These are phyloP conservation scores for Philereme transversata DNA, from an alignment of 2,888 invertebrate genomes.

Conservation along the genomic window DNA sequence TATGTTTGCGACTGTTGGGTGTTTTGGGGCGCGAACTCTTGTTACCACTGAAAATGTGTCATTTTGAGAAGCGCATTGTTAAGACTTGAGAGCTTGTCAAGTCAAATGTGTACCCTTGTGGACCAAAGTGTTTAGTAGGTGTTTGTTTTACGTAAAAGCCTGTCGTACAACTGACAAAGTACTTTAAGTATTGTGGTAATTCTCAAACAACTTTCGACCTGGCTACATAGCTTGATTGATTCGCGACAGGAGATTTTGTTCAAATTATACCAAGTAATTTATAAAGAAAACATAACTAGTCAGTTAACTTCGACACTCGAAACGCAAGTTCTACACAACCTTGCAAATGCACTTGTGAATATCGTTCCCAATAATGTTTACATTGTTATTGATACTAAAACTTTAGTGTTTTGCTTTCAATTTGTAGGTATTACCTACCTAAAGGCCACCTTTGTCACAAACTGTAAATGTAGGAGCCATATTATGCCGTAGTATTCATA, in stretches of 20 bases:
- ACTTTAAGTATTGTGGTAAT: not conserved
- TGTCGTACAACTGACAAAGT: not conserved
- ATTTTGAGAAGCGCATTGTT: not conserved
- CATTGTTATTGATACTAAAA: no score
- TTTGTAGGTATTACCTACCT: no score
- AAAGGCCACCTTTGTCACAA: not conserved
- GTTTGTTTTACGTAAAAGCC: not conserved
- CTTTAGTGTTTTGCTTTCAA: no score
- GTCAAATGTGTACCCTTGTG: not conserved
- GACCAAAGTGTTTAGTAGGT: not conserved
- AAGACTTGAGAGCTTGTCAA: not conserved
- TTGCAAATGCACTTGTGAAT: no score
- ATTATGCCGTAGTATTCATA: not conserved
- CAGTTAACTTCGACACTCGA: no score
- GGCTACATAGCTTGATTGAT: not conserved
- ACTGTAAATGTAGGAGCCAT: not conserved
- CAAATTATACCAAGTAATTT: no score
- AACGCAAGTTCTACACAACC: no score
- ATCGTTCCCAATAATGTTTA: no score
- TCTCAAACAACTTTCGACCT: not conserved
- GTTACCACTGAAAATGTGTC: conserved; percentile 1
- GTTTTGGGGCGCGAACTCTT: conserved; percentile 13
- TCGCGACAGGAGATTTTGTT: not conserved
- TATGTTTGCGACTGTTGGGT: conserved; percentile 9
- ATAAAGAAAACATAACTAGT: no score